Evolutionary conservation across 2,888 invertebrate genomes (phyloP), one percentile per base, ranked within the genome.

Genomic region (Cremastinae sp.): DNA sequence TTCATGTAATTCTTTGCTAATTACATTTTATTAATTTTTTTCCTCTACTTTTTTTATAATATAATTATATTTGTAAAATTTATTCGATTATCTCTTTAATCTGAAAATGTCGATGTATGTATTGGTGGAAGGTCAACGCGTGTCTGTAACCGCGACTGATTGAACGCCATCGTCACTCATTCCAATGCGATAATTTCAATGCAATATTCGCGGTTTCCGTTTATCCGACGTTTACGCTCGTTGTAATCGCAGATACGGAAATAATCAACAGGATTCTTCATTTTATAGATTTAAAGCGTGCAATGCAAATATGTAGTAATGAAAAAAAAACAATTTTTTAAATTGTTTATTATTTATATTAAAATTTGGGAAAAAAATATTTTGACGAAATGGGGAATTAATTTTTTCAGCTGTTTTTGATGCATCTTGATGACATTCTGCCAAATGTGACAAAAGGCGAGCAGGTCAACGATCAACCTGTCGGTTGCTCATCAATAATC

Each of bases 341-440:
- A n/a, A n/a, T n/a, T n/a, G n/a, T n/a, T n/a, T n/a, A n/a, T n/a
- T n/a, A n/a, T n/a, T n/a, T n/a, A n/a, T n/a, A 5, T 7, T n/a
- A n/a, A 5, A 5, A 1, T 8, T 1, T 12, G 9, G 45, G 45
- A 5, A n/a, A 12, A 8, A 12, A 8, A 12, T 3, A 18, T 41
- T 1, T 0, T 2, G 12, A 58, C 1, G 4, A 20, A 2, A n/a
- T n/a, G 18, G 18, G 10, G 4, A 14, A n/a, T n/a, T n/a, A n/a
- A 8, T 9, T 37, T 47, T 49, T 90, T 35, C 90, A 97, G 97
- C 89, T 97, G 49, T 96, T 97, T 88, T 91, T 97, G 8, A 92
- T 97, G 81, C 96, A 97, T 86, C 92, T 96, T 92, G 96, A 97
- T 82, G 94, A 96, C 81, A 94, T 96, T 56, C 92, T 95, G 53